Conservation (phyloP, 1,140 invertebrate species). For the Phocides pigmalion region DNA sequence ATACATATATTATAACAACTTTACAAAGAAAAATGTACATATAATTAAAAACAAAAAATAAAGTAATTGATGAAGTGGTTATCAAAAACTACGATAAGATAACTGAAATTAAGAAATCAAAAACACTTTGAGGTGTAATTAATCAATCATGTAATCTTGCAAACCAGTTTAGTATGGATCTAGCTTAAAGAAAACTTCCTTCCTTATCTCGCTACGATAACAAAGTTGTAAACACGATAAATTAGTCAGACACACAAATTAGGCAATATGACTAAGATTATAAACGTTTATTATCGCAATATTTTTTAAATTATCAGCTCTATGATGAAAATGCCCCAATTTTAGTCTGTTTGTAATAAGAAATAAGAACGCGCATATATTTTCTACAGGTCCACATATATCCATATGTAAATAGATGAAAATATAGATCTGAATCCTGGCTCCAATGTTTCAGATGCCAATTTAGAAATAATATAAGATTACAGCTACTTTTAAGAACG, state of each 20-base stretch:
- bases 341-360: not conserved
- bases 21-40: too few species aligned
- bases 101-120: too few species aligned
- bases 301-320: slow-evolving; percentile 5
- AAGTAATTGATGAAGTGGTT: too few species aligned
- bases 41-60: too few species aligned
- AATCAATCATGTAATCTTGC: too few species aligned
- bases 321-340: not conserved
- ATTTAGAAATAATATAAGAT: too few species aligned
- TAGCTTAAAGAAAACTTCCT: slow-evolving; percentile 4
- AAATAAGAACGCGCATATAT: not conserved
- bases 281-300: not conserved
- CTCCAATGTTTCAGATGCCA: too few species aligned
- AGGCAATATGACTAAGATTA: slow-evolving; percentile 5
- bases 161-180: not conserved
- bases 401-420: not conserved
- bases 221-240: slow-evolving; percentile 10
- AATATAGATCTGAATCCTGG: too few species aligned
- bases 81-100: too few species aligned
- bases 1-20: too few species aligned
- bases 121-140: too few species aligned
- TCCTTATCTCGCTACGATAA: slow-evolving; percentile 6
- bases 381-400: not conserved
- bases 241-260: not conserved
- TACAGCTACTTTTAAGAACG: too few species aligned